Evolutionary conservation across 2,888 invertebrate species (phyloP).

Genomic region (Drosophila rellima): DNA sequence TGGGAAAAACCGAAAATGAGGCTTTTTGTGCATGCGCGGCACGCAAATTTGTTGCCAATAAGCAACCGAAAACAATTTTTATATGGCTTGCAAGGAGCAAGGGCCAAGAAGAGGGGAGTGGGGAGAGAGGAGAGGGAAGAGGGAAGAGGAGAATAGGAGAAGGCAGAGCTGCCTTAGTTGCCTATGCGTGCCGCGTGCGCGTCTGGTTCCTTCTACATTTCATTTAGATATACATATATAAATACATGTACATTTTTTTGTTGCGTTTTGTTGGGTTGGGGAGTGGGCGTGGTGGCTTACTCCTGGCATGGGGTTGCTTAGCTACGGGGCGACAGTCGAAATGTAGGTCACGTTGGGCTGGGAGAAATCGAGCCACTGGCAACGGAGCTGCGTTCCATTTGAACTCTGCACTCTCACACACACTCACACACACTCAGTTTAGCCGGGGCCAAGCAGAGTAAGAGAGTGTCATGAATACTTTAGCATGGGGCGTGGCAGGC

Average conservation of each 20-base stretch:
- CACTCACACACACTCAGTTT: slow-evolving; percentile 22
- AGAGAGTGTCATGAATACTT: slow-evolving; percentile 66
- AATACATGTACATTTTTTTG: not conserved
- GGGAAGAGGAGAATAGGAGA: slow-evolving; percentile 5
- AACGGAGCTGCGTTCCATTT: slow-evolving; percentile 44
- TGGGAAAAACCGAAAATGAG: slow-evolving; percentile 19
- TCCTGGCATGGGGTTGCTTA: slow-evolving; percentile 61
- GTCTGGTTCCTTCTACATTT: slow-evolving; percentile 49
- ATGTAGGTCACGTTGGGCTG: slow-evolving; percentile 74
- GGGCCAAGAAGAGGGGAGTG: not conserved
- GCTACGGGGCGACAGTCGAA: slow-evolving; percentile 61
- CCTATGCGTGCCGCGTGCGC: slow-evolving; percentile 70
- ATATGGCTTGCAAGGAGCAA: slow-evolving; percentile 41
- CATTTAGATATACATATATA: slow-evolving; percentile 13
- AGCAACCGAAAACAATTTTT: slow-evolving; percentile 78
- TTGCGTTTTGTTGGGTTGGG: slow-evolving; percentile 16
- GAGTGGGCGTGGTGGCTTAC: too few relatives aligned
- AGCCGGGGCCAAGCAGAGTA: slow-evolving; percentile 8
- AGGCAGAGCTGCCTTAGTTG: slow-evolving; percentile 43
- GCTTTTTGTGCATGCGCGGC: slow-evolving; percentile 63
- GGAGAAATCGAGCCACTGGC: slow-evolving; percentile 35
- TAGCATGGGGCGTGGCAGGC: slow-evolving; percentile 52
- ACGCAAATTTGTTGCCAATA: slow-evolving; percentile 80
- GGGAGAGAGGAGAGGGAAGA: not conserved
- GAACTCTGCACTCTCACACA: slow-evolving; percentile 46